Conservation (phyloP, 2,113 vertebrate genomes). For the Sminthopsis crassicaudata region DNA sequence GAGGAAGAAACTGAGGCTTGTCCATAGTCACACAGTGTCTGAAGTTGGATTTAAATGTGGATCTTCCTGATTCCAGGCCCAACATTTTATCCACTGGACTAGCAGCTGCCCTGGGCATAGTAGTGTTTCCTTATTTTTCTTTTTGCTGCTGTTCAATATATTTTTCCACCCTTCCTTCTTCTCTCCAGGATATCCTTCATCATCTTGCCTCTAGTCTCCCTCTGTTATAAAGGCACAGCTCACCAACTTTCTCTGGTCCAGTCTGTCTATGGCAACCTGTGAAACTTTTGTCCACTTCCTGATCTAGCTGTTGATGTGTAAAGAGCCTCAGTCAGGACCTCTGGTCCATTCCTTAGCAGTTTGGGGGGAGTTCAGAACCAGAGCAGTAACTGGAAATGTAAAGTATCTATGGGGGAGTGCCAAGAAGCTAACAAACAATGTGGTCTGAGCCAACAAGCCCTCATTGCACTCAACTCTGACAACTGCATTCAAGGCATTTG, state of each 20-base stretch:
- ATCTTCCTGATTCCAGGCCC: neutral
- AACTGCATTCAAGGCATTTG: neutral
- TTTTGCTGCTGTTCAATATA: neutral
- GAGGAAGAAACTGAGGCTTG: neutral
- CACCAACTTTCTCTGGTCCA: neutral
- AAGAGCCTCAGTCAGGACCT: conserved; percentile 7
- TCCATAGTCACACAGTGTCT: too few species aligned
- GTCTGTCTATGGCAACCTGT: neutral
- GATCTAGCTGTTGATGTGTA: neutral
- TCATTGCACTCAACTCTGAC: neutral
- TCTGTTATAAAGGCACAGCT: neutral
- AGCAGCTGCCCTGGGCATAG: neutral
- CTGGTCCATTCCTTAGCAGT: conserved; percentile 29
- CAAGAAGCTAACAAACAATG: neutral
- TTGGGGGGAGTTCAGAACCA: neutral
- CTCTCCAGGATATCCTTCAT: neutral
- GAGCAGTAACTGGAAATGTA: neutral
- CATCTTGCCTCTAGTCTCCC: neutral
- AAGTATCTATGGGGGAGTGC: neutral
- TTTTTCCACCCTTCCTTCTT: neutral
- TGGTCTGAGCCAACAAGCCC: neutral
- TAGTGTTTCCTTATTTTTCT: neutral
- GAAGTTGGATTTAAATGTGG: too few species aligned
- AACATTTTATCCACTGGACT: neutral
- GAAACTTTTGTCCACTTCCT: conserved; percentile 14